phyloP scores from a whole-genome alignment of 2,113 vertebrate genomes.

The Montifringilla adamsi region DNA sequence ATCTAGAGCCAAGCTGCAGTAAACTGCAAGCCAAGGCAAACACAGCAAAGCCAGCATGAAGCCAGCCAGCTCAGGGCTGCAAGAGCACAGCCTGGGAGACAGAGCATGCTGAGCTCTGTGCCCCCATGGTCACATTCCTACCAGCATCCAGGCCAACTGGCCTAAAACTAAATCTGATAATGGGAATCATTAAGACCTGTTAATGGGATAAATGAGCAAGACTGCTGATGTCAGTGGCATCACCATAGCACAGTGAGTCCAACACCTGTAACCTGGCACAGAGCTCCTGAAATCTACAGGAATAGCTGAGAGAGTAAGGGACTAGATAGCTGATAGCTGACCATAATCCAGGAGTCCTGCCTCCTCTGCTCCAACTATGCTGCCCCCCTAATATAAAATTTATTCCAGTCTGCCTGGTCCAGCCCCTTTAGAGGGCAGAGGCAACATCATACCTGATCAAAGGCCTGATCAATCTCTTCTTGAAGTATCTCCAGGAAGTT shows the following conservation, averaged over 20 bases:
- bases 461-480: conserved; percentile 86
- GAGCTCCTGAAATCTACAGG: background rate
- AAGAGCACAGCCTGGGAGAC: background rate
- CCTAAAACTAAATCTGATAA: background rate
- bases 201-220: background rate
- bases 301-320: background rate
- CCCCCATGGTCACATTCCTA: background rate
- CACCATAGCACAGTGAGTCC: background rate
- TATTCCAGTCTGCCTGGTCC: background rate
- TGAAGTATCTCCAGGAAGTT: conserved; percentile 86
- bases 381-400: background rate
- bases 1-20: background rate
- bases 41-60: background rate
- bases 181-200: background rate
- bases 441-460: conserved; percentile 78
- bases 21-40: background rate
- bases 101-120: background rate
- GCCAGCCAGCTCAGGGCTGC: background rate
- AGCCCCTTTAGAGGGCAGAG: background rate
- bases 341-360: background rate
- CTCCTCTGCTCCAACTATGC: background rate
- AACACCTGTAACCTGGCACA: background rate
- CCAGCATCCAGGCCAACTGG: background rate
- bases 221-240: background rate
- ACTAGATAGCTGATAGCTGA: background rate